Base-by-base conservation (phyloP, 2,113 vertebrate genomes). In the Amblyopsis rosae region DNA sequence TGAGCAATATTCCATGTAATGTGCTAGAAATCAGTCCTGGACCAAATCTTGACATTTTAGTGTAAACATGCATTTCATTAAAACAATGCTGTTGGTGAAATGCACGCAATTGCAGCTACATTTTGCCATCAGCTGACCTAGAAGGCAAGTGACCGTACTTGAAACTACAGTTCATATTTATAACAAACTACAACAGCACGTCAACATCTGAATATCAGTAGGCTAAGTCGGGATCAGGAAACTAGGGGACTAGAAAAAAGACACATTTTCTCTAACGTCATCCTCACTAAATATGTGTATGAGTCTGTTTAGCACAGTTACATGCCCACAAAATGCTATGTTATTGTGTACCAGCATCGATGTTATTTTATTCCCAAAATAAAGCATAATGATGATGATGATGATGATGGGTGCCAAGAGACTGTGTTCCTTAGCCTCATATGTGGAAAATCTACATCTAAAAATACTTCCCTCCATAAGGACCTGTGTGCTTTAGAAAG, bases 371-470 rank as follows among this genome's bases (percentile, higher is more conserved):
- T 74, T 78, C 68, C 80, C 71, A 73, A 82, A 87, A 86, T 87
- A 79, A 87, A 77, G 65, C 47, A 62, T 64, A 13, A 61, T n/a
- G 56, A 57, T 48, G 70, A 80, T 9, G 46, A 46, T 47, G 72
- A 78, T 75, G 69, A 77, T 75, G 77, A 82, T 81, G 75, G 67
- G 82, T 76, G 78, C 82, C 87, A 82, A 54, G 87, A 88, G 84
- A 85, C 80, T 16, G 50, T 26, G 35, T 72, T 85, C 79, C 85
- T 80, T 35, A 59, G 69, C 58, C 69, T 76, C 79, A 61, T 76
- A 67, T 83, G 83, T 86, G 84, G 84, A 85, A 87, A 85, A 77
- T 83, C 13, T 6, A 15, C 62, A 55, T 78, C 84, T 90, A 90
- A 89, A 90, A 90, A 90, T 90, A 92, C 45, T 16, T 70, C 70